These are phyloP conservation scores for Megalops atlanticus DNA, from an alignment of 2,113 vertebrate species.

Conservation along the genomic window DNA sequence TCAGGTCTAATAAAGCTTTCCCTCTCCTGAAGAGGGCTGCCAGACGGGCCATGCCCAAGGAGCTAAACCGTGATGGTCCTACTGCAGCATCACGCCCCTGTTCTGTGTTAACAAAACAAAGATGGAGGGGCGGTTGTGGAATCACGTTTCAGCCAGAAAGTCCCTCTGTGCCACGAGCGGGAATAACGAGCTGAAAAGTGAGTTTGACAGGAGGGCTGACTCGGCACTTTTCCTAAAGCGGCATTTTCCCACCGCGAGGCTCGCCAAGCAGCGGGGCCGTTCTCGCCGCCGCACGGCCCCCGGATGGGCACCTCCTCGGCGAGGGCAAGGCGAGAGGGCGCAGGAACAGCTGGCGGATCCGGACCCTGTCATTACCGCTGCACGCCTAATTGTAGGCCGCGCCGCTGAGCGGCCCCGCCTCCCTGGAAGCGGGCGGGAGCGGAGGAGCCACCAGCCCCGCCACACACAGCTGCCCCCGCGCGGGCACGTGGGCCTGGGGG, in stretches of 20 bases:
- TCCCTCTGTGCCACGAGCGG: background rate
- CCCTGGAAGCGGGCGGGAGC: background rate
- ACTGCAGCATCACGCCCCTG: background rate
- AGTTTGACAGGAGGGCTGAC: slow-evolving; percentile 32
- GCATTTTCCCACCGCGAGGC: slow-evolving; percentile 15
- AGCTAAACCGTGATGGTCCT: background rate
- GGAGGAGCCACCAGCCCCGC: background rate
- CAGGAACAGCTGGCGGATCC: slow-evolving; percentile 31
- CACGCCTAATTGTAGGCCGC: slow-evolving; percentile 40
- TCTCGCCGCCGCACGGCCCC: background rate
- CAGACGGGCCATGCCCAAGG: too few species aligned
- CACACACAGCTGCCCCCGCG: background rate
- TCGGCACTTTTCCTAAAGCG: slow-evolving; percentile 24
- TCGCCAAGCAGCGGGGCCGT: slow-evolving; percentile 6
- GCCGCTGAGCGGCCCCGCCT: background rate
- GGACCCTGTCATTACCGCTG: slow-evolving; percentile 50
- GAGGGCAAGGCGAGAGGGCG: background rate
- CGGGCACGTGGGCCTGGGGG: background rate
- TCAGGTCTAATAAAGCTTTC: too few species aligned
- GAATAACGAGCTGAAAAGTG: background rate
- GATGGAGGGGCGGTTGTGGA: slow-evolving; percentile 39
- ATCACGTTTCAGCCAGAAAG: slow-evolving; percentile 28
- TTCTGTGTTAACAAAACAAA: background rate
- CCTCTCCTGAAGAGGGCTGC: too few species aligned
- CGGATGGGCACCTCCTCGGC: background rate